Evolutionary conservation across 2,113 vertebrate genomes (phyloP).

Genomic region (Laticauda laticaudata): DNA sequence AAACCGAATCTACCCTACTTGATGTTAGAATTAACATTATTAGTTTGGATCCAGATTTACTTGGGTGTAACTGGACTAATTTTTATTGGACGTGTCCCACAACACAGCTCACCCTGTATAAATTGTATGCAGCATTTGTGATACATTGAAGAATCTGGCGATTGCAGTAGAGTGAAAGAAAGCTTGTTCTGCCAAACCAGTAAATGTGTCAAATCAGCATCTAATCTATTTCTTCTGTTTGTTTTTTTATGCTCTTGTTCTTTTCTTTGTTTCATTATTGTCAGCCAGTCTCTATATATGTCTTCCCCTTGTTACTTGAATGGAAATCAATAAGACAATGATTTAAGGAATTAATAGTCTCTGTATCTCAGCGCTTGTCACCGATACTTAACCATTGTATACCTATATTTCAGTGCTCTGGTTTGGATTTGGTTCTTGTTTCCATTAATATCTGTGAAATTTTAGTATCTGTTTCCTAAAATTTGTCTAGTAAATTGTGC

Average conservation of each 20-base stretch:
- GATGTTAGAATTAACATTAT: background rate
- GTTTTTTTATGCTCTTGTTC: background rate
- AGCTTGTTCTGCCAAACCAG: background rate
- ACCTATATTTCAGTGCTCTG: background rate
- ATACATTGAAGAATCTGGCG: background rate
- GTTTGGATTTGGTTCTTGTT: rapidly evolving
- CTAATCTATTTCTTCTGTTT: background rate
- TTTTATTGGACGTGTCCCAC: background rate
- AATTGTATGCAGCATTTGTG: background rate
- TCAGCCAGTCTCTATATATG: background rate
- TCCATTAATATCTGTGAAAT: background rate
- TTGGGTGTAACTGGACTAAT: background rate
- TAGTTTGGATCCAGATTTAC: background rate
- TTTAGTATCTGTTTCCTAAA: background rate
- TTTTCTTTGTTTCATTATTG: background rate
- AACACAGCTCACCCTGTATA: background rate
- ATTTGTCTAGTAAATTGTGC: background rate
- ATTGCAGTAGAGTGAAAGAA: background rate
- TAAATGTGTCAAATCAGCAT: background rate
- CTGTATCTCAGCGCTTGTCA: conserved; percentile 44
- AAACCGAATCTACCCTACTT: background rate
- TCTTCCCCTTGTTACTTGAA: background rate
- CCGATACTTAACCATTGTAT: background rate
- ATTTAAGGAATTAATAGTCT: conserved; percentile 14
- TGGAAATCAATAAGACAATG: background rate